Base-by-base conservation (phyloP, 2,888 invertebrate species). In the Drosophila falleni region DNA sequence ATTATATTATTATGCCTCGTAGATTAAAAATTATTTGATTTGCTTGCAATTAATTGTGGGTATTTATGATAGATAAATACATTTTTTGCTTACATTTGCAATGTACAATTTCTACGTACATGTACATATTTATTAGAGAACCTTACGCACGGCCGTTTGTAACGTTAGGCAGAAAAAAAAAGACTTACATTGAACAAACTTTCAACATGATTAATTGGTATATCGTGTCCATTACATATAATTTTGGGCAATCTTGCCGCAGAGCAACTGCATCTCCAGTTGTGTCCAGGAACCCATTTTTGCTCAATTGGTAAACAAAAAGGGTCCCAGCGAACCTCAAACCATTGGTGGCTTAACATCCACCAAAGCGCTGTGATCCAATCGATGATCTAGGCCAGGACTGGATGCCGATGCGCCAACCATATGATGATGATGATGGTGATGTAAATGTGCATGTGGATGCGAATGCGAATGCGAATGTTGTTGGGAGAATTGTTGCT, bases 311-410 rank as follows among this genome's bases (percentile, higher is more conserved):
- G 91, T 90, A 77, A 92, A 92, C 80, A 92, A 86, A 82, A 92
- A 95, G 95, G 94, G 95, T 94, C 95, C 95, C 94, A 95, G 95
- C 94, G 95, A 95, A 71, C 91, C 91, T 93, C 92, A 93, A 89
- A 92, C 93, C 89, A 93, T 90, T 64, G 93, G 91, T 15, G 96
- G 96, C 93, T 96, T 96, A 82, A 96, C 95, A 91, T 96, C 96
- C 90, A 95, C 94, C 62, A 91, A 56, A 3, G 90, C 81, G 66
- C 85, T 91, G 91, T 94, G 95, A 93, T 80, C 80, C 16, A 75
- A 53, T 9, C 82, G 79, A 64, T 95, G 94, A 92, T 95, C 95
- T 75, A 95, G 92, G 66, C 94, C 93, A 73, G 94, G 93, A 94
- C 94, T 93, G 90, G 94, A 93, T 86, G 94, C 93, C 19, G 91